Conservation (phyloP, 2,113 vertebrate species). For the Triplophysa tibetana region DNA sequence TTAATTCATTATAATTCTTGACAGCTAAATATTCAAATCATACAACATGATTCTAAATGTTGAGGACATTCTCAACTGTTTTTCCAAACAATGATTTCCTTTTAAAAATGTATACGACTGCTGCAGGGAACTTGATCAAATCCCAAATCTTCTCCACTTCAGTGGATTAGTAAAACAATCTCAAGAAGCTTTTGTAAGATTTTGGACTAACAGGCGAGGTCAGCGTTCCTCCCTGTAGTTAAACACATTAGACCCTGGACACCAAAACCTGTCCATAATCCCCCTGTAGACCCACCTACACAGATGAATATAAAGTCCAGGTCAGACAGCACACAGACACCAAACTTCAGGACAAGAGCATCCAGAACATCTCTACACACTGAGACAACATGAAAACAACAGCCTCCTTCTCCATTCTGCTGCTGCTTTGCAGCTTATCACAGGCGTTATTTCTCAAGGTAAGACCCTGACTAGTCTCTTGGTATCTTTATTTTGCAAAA, state of each 20-base stretch:
- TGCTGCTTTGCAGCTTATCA: constrained; percentile 45
- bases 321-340: background rate
- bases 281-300: constrained; percentile 28
- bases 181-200: background rate
- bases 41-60: too few species aligned
- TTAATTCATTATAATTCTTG: too few species aligned
- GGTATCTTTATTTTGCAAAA: too few species aligned
- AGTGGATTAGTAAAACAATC: background rate
- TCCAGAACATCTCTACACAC: constrained; percentile 45
- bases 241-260: constrained; percentile 13
- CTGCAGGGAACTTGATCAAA: too few species aligned
- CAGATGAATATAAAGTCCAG: constrained; percentile 11
- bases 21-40: too few species aligned
- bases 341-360: constrained; percentile 10
- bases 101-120: too few species aligned
- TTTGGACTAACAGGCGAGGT: background rate
- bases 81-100: too few species aligned
- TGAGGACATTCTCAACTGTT: too few species aligned
- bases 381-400: constrained; percentile 50
- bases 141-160: background rate
- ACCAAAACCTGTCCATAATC: background rate
- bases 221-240: constrained; percentile 2
- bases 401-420: constrained; percentile 42
- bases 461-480: constrained; percentile 1
- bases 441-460: constrained; percentile 10